Evolutionary conservation across 2,888 invertebrate species (phyloP), one percentile per base, ranked within the genome.

Genomic region (Euplagia quadripunctaria): DNA sequence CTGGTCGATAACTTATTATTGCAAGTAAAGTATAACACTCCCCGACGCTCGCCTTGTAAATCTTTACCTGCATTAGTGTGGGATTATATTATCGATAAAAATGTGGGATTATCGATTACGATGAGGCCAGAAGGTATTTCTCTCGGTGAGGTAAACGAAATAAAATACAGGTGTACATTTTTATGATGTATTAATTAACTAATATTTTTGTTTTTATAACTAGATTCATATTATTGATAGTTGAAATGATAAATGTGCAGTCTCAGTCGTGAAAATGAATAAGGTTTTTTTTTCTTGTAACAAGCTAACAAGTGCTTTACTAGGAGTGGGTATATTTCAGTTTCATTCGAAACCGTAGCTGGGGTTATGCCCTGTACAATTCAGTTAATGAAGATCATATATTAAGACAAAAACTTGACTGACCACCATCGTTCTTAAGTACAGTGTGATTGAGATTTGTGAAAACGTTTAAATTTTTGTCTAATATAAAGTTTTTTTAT

Each of bases 1-100:
- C 80, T 87, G 90, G 90, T 92, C 91, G 85, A 92, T 91, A 91
- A 90, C 91, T 88, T 82, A 89, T 90, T 90, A 91, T 90, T 89
- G 87, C 88, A 85, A 82, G 87, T 86, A 87, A 91, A 90, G 89
- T 90, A 85, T 86, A 87, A 85, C 84, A 78, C 85, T 84, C 86
- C 85, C 85, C 85, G 86, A 86, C 89, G 86, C 88, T 87, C 87
- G 84, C 85, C 87, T 86, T 87, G 87, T 91, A 92, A 91, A 91
- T 91, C 90, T 89, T 88, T 86, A 63, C 70, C 67, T 69, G 71
- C 68, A 75, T 73, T 84, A 79, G 73, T 67, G 68, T n/a, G 16
- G 74, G 67, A 75, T 83, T 76, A 77, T 71, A 64, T 76, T 80
- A 77, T 82, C 81, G 86, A 82, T 77, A 83, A 70, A 64, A 75